Percentiles rank a stretch among this genome's conserved stretches.
Conservation (phyloP, 2,113 vertebrate species). For the Amazona vittata region DNA sequence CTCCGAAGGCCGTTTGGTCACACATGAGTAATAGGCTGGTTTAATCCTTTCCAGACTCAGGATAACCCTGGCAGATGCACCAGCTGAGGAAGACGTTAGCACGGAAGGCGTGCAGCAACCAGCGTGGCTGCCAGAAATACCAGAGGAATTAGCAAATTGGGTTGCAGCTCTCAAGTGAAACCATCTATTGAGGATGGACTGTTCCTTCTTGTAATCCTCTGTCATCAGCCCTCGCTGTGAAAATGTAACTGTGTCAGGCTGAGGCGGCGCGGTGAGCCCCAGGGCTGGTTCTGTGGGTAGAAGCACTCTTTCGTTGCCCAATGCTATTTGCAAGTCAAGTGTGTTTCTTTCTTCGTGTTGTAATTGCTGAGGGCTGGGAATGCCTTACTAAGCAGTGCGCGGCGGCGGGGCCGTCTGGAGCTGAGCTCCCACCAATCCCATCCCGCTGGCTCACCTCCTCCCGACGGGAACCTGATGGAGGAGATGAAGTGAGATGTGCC, state of each 20-base stretch:
- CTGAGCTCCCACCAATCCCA: neutral
- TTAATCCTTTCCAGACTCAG: neutral
- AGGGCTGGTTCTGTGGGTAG: neutral
- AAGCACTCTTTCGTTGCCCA: neutral
- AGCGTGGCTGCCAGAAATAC: neutral
- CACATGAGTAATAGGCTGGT: accelerated
- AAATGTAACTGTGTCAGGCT: neutral
- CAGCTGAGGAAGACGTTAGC: neutral
- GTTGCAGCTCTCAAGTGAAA: constrained; percentile 16
- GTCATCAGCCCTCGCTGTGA: neutral
- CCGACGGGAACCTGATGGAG: accelerated
- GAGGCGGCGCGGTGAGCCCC: neutral
- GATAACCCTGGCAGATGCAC: neutral
- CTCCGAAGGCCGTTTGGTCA: accelerated
- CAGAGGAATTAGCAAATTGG: neutral
- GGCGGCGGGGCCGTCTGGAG: neutral
- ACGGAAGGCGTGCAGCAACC: neutral
- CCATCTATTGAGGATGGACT: neutral
- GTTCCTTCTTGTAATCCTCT: neutral
- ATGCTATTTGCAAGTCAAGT: constrained; percentile 2
- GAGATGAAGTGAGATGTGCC: neutral
- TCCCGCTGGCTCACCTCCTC: neutral
- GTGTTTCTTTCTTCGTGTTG: neutral
- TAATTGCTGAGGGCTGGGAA: neutral
- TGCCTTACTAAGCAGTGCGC: neutral